Evolutionary conservation across 2,797 vertebrate species (phyloP).

Genomic region (Pantherophis alleghaniensis): DNA sequence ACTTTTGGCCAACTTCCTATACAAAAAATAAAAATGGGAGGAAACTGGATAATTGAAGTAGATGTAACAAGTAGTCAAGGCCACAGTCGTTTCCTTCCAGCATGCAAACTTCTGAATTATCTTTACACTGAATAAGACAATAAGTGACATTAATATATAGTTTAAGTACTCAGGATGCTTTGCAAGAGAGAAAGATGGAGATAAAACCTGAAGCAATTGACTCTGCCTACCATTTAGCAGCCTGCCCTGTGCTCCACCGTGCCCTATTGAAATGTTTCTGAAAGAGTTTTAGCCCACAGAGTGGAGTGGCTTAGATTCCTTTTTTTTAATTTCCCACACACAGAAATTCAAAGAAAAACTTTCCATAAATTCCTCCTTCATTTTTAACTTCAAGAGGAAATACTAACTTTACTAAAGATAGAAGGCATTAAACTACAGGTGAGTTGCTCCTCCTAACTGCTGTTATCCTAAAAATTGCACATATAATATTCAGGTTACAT

Average conservation of each 20-base stretch:
- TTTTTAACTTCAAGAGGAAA: background rate
- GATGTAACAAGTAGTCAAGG: background rate
- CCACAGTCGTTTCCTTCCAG: background rate
- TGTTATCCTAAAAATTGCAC: background rate
- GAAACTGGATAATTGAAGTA: background rate
- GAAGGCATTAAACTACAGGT: background rate
- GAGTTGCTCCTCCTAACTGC: background rate
- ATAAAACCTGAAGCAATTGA: background rate
- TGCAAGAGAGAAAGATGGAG: background rate
- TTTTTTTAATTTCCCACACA: background rate
- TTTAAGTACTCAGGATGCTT: background rate
- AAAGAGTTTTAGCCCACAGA: background rate
- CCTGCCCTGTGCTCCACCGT: background rate
- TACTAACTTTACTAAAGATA: background rate
- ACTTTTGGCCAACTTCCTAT: background rate
- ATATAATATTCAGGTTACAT: background rate
- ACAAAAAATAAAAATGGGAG: background rate
- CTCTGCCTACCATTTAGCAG: background rate
- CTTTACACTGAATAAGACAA: background rate
- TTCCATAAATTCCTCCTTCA: background rate
- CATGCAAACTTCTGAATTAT: background rate
- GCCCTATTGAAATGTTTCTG: background rate
- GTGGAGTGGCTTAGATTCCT: background rate
- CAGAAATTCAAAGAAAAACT: background rate
- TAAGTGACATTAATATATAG: background rate